Evolutionary conservation across 2,113 vertebrate genomes (phyloP).

Genomic region (Hassar affinis): DNA sequence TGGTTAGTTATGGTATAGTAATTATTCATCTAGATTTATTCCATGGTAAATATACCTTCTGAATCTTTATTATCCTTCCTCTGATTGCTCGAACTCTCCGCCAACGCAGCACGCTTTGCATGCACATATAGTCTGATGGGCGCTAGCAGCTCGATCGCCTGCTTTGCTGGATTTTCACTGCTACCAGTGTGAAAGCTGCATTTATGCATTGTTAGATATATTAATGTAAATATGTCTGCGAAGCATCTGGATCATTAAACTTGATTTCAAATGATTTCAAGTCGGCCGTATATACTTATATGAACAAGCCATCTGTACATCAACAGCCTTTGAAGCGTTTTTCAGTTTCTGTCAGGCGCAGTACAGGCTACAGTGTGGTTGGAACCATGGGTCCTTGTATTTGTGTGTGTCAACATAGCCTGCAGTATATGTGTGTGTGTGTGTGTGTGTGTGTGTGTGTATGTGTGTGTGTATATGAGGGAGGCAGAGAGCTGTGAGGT

Average conservation of each 20-base stretch:
- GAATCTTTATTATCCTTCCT: not conserved
- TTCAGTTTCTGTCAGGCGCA: constrained; percentile 70
- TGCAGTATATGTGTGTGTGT: not conserved
- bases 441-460: not conserved
- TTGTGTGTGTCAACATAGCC: not conserved
- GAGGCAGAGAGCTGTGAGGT: constrained; percentile 18
- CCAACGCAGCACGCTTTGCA: constrained; percentile 67
- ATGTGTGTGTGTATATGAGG: not conserved
- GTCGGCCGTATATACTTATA: constrained; percentile 16
- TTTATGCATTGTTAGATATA: not conserved
- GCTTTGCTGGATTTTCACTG: constrained; percentile 49
- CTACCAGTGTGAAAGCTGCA: not conserved
- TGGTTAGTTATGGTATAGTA: not conserved
- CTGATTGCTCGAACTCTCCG: constrained; percentile 53
- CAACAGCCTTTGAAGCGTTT: not conserved
- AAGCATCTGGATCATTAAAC: constrained; percentile 16
- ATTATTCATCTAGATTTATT: not conserved
- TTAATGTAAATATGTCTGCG: constrained; percentile 3
- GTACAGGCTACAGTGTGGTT: constrained; percentile 62
- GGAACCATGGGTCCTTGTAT: constrained; percentile 28
- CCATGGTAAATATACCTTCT: not conserved
- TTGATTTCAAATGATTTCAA: not conserved
- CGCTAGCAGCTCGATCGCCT: constrained; percentile 59
- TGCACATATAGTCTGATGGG: constrained; percentile 77
- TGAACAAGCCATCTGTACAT: constrained; percentile 7